Conservation (phyloP, 53 echinoderm and acorn worm species). For the Mesocentrotus franciscanus region DNA sequence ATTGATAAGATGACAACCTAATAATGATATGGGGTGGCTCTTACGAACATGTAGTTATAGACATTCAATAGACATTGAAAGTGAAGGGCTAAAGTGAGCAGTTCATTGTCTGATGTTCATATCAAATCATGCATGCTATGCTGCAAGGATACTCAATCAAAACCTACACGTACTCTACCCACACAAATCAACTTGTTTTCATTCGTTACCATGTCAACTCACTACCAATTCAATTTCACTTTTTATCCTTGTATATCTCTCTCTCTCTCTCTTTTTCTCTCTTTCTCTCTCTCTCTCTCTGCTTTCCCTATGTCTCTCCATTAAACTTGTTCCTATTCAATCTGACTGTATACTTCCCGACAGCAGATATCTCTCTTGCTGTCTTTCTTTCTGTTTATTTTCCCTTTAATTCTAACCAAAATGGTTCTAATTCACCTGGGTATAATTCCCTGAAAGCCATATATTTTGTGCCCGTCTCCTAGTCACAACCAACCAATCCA, state of each 20-base stretch:
- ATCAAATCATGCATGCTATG: neutral
- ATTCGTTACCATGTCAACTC: neutral
- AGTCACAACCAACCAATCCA: neutral
- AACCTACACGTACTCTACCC: neutral
- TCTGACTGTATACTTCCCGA: neutral
- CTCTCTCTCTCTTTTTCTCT: neutral
- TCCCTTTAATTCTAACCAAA: too few species aligned
- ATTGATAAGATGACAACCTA: neutral
- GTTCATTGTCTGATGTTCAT: neutral
- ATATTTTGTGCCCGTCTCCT: neutral
- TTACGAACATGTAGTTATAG: neutral
- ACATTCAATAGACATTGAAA: too few species aligned
- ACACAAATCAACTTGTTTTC: neutral
- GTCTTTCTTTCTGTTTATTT: neutral
- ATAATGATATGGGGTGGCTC: neutral
- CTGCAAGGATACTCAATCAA: neutral
- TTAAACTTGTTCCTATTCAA: neutral
- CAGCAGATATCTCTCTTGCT: neutral
- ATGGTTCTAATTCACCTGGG: too few species aligned
- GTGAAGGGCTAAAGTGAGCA: neutral
- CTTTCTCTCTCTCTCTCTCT: neutral
- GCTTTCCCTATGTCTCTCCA: neutral
- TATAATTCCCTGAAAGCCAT: neutral
- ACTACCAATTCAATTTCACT: neutral
- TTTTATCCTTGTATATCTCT: neutral